Base-by-base conservation (phyloP, 2,888 invertebrate species). In the Anarsia innoxiella region DNA sequence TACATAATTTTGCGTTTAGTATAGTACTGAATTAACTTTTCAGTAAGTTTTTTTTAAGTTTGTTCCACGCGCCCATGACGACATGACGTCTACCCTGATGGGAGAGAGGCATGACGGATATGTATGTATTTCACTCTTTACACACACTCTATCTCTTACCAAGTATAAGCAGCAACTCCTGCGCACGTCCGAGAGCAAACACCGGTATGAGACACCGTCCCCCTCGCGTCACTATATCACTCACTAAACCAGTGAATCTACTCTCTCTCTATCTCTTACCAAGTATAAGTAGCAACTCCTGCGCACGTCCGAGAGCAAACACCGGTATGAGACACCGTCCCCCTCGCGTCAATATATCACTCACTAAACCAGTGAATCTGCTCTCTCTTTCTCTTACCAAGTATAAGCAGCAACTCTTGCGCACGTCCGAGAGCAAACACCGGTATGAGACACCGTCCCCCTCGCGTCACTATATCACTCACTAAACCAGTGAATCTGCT, bases 361-460 rank as follows among this genome's bases (percentile, higher is more conserved):
- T n/a, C n/a, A n/a, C n/a, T n/a, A n/a, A 8, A 5, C 27, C 27
- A 11, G 27, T 27, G 27, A 27, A 27, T 12, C 27, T 3, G 12
- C 27, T 27, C n/a, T 29, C 12, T 29, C 14, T 9, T 12, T 29
- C 13, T 42, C 55, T 47, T 54, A 91, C 91, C 91, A 39, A 95
- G 75, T 63, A 99, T 98, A 3, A 99, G 88, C 9, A 98, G 85
- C 15, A 99, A 82, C 68, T 99, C 98, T 78, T 99, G 99, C 0
- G 99, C 99, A 49, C 99, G 88, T 0, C 99, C 99, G 15, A 99
- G 84, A 3, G 99, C 99, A 86, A 99, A 99, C 32, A 99, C 99
- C 0, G 99, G 99, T 55, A 99, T 99, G 30, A 99, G 88, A 68
- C 99, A 99, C 36, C 99, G 90, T 0, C 99, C 99, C n/a, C 99